Conservation (phyloP, 2,113 vertebrate species). For the Melanocharis versteri region DNA sequence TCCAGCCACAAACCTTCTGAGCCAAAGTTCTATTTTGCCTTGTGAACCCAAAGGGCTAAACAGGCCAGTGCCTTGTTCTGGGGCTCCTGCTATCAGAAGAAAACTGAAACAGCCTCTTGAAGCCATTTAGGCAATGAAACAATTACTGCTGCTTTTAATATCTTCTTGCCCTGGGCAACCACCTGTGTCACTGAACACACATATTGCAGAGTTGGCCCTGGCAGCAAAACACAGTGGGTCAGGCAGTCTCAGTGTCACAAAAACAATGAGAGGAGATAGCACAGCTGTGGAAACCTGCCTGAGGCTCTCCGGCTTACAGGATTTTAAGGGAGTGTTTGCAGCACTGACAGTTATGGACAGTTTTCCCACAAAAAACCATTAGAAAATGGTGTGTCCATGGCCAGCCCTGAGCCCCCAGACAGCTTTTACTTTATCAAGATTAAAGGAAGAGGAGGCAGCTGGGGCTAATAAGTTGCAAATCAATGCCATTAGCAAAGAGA, state of each 20-base stretch:
- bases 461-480: slow-evolving; percentile 36
- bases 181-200: slow-evolving; percentile 9
- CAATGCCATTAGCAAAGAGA: slow-evolving; percentile 22
- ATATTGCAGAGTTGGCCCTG: not conserved
- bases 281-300: slow-evolving; percentile 56
- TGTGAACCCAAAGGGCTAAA: not conserved
- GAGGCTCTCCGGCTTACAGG: slow-evolving; percentile 2
- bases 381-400: not conserved
- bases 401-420: not conserved
- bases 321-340: slow-evolving; percentile 23
- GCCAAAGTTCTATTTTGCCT: not conserved
- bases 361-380: slow-evolving; percentile 37
- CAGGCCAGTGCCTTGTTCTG: not conserved
- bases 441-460: slow-evolving; percentile 17
- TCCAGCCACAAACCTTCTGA: not conserved
- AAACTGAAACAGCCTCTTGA: not conserved
- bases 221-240: slow-evolving; percentile 2
- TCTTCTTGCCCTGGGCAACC: slow-evolving; percentile 39
- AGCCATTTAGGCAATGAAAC: slow-evolving; percentile 22
- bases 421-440: slow-evolving; percentile 12
- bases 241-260: not conserved
- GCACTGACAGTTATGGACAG: not conserved
- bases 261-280: slow-evolving; percentile 37
- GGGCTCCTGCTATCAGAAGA: not conserved
- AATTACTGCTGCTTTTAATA: slow-evolving; percentile 43